Conservation (phyloP, 2,113 vertebrate genomes). For the Trinectes maculatus region DNA sequence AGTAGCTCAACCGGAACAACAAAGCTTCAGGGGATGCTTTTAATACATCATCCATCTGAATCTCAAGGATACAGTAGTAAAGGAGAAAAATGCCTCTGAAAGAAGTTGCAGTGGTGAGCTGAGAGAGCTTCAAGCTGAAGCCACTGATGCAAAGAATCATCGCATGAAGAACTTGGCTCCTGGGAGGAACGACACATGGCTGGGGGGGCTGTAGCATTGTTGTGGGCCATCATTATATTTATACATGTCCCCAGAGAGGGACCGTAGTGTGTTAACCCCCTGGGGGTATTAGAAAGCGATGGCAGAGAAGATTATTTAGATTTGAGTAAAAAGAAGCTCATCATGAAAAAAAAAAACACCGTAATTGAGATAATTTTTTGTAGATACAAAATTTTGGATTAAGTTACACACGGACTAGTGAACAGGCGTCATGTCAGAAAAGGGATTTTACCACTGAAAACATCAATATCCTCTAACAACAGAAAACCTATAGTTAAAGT, state of each 20-base stretch:
- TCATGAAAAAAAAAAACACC: too few relatives aligned
- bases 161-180: constrained; percentile 43
- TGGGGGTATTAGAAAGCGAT: background rate
- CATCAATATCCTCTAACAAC: background rate
- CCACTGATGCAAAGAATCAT: constrained; percentile 58
- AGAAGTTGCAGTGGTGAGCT: constrained; percentile 43
- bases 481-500: background rate
- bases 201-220: constrained; percentile 52
- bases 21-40: constrained; percentile 13
- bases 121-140: constrained; percentile 48
- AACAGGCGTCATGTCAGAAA: too few relatives aligned
- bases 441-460: background rate
- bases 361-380: too few relatives aligned
- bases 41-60: constrained; percentile 11
- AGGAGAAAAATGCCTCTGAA: constrained; percentile 44
- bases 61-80: background rate
- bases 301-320: background rate
- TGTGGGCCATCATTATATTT: constrained; percentile 32
- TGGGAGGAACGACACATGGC: constrained; percentile 50
- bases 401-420: too few relatives aligned
- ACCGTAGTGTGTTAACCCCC: background rate
- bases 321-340: too few relatives aligned
- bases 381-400: too few relatives aligned
- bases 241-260: constrained; percentile 4
- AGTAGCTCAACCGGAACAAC: constrained; percentile 33